These are phyloP conservation scores for Xyliphius kryptos DNA, from an alignment of 2,113 vertebrate genomes.

Conservation along the genomic window DNA sequence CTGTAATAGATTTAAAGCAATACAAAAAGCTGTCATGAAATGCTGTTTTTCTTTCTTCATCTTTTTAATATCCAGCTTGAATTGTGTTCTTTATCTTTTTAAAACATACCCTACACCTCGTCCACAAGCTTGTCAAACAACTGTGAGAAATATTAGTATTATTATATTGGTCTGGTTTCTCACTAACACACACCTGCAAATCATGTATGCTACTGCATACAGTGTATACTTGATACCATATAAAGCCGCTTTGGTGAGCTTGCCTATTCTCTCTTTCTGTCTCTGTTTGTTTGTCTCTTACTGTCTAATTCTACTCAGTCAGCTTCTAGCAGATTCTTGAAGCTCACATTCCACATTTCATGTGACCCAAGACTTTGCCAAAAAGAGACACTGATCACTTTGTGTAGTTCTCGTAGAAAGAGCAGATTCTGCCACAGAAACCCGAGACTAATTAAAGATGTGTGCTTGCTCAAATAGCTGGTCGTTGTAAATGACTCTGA, in stretches of 20 bases:
- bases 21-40: too few relatives aligned
- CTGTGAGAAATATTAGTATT: background rate
- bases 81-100: too few relatives aligned
- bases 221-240: too few relatives aligned
- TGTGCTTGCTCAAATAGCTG: too few relatives aligned
- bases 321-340: slow-evolving; percentile 27
- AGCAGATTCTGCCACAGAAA: slow-evolving; percentile 7
- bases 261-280: slow-evolving; percentile 5
- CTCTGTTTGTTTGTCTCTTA: slow-evolving; percentile 29
- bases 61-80: too few relatives aligned
- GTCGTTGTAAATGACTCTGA: too few relatives aligned
- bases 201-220: background rate
- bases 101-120: too few relatives aligned
- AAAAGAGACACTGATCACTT: slow-evolving; percentile 48
- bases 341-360: slow-evolving; percentile 46
- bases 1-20: too few relatives aligned
- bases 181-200: background rate
- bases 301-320: slow-evolving; percentile 48
- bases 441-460: too few relatives aligned
- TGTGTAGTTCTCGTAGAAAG: slow-evolving; percentile 4
- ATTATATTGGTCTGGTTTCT: background rate
- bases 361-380: slow-evolving; percentile 33
- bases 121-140: too few relatives aligned
- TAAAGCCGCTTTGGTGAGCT: too few relatives aligned
- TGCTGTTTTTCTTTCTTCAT: too few relatives aligned